Conservation (phyloP, 2,888 invertebrate genomes). For the Zele albiditarsus region DNA sequence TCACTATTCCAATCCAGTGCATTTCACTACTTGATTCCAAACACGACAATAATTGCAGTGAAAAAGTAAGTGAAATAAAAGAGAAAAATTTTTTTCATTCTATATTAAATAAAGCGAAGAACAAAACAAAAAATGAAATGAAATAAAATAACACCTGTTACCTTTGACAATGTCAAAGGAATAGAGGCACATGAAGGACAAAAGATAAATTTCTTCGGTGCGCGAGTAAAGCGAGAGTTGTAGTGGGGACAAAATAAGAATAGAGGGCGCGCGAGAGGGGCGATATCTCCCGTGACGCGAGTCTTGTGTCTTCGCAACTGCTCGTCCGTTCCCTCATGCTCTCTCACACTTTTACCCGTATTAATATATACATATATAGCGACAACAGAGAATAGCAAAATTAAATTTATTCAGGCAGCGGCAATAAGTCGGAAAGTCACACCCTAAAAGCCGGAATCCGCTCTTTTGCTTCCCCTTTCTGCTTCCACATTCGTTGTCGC, state of each 20-base stretch:
- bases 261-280: no score
- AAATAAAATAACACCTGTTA: background rate
- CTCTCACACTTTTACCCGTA: background rate
- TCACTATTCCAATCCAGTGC: constrained; percentile 1
- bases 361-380: background rate
- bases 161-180: background rate
- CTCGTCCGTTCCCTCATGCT: background rate
- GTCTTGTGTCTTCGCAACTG: background rate
- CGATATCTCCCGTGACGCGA: background rate
- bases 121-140: background rate
- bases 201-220: background rate
- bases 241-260: no score
- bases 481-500: constrained; percentile 29
- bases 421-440: constrained; percentile 68
- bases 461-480: constrained; percentile 43
- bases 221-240: no score
- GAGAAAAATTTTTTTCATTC: background rate
- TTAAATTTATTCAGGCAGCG: constrained; percentile 71
- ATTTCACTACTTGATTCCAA: constrained; percentile 8
- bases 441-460: constrained; percentile 67
- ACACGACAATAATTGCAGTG: background rate
- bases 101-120: background rate
- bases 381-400: constrained; percentile 61
- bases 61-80: background rate
- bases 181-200: background rate